phyloP scores from a whole-genome alignment of 2,797 vertebrate genomes.

The Poeciliopsis turneri region DNA sequence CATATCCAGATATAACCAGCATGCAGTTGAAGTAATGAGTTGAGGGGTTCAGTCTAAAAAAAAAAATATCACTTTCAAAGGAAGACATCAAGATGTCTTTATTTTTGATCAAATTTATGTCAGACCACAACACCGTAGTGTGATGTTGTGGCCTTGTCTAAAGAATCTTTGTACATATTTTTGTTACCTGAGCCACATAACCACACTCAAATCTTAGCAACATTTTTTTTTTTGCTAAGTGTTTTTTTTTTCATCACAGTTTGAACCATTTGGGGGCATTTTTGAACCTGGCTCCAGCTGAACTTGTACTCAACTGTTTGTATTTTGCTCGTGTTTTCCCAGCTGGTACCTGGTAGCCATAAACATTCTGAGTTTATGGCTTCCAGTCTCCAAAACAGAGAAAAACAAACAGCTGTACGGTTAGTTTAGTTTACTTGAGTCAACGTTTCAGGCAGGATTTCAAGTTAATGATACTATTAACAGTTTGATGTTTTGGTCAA shows the following conservation, averaged over 20 bases:
- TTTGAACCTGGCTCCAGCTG: background rate
- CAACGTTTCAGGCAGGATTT: background rate
- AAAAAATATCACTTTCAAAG: background rate
- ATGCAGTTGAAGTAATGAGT: background rate
- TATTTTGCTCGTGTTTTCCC: constrained; percentile 25
- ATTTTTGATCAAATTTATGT: background rate
- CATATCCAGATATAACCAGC: background rate
- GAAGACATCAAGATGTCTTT: background rate
- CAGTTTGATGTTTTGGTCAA: background rate
- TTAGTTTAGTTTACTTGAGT: background rate
- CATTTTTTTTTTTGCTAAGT: no score
- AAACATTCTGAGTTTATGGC: background rate
- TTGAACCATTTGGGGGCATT: background rate
- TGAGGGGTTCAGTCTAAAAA: background rate
- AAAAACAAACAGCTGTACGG: background rate
- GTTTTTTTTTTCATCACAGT: background rate
- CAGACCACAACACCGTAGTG: background rate
- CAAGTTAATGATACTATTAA: background rate
- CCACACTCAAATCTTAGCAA: background rate
- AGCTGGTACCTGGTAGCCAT: constrained; percentile 30
- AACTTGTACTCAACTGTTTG: background rate
- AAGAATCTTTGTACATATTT: background rate
- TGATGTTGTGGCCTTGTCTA: background rate
- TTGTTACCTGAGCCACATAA: background rate
- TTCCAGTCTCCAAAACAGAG: background rate